Base-by-base conservation (phyloP, 2,888 invertebrate genomes). In the Mesopsocus fuscifrons region DNA sequence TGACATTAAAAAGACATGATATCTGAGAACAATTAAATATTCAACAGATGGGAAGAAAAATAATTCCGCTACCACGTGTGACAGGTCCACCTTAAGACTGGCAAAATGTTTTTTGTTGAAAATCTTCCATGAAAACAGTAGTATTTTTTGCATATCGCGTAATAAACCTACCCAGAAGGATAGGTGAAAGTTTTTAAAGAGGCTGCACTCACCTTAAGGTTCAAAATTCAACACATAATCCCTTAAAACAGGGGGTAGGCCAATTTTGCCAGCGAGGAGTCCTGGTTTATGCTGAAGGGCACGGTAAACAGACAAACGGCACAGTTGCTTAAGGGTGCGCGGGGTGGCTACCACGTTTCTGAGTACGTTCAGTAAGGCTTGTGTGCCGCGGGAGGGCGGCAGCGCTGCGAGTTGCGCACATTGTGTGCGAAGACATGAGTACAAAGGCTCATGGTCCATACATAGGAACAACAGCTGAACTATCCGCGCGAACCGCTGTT, bases 221-320 rank as follows among this genome's bases (percentile, higher is more conserved):
- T 74, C 73, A 58, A 76, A 76, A 58, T 72, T 72, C 51, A 77
- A 59, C 46, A 80, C 60, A 57, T 79, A 80, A 48, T 76, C 75
- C 57, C 74, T 76, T 22, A 80, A 62, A 34, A 70, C 66, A 48
- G 64, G 66, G 5, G 81, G 81, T 50, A 81, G 60, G 56, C 74
- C 77, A 50, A 81, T 61, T 55, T 74, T 71, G 54, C 68, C 72
- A 41, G 77, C 67, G 54, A 68, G 67, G 48, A 69, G 64, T n/a
- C 74, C 76, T 42, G 79, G 65, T 52, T 71, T 67, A 38, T 74
- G 63, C 47, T 69, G 65, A 48, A 81, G 57, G 41, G 75, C 68
- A 52, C 72, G 71, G 56, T 78, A 77, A 47, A 82, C 77, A 49
- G 69, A 65, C 41, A 77, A 72, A 16, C 81, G 66, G 34, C 76